These are phyloP conservation scores for Chesias legatella DNA, from an alignment of 2,888 invertebrate genomes.

Conservation along the genomic window DNA sequence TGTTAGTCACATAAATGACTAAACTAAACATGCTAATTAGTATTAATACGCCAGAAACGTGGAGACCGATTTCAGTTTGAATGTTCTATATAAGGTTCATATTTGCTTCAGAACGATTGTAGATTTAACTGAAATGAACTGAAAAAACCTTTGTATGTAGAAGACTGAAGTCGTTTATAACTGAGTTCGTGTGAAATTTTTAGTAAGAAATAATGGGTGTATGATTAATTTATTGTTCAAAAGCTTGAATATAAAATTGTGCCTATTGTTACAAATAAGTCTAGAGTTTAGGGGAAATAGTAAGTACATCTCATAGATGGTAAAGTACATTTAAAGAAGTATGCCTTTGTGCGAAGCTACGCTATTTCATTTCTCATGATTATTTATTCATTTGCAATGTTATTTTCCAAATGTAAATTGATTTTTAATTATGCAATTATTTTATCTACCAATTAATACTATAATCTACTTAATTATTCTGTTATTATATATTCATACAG, in stretches of 20 bases:
- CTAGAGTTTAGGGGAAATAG: slow-evolving; percentile 17
- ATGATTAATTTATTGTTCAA: slow-evolving; percentile 42
- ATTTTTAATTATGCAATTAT: slow-evolving; percentile 17
- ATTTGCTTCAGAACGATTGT: slow-evolving; percentile 1
- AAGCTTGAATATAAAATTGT: slow-evolving; percentile 39
- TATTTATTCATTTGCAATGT: slow-evolving; percentile 28
- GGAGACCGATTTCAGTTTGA: not conserved
- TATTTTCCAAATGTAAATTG: slow-evolving; percentile 16
- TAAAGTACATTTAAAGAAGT: slow-evolving; percentile 21
- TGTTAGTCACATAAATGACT: slow-evolving; percentile 15
- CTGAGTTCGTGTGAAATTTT: slow-evolving; percentile 38
- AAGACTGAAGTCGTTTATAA: slow-evolving; percentile 40
- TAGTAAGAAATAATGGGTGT: slow-evolving; percentile 44
- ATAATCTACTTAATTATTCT: slow-evolving; percentile 27
- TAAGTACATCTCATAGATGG: slow-evolving; percentile 14
- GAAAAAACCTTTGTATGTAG: slow-evolving; percentile 51
- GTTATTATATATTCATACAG: slow-evolving; percentile 47
- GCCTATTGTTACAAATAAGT: slow-evolving; percentile 35
- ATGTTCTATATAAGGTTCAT: slow-evolving; percentile 2
- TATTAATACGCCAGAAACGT: too few species aligned
- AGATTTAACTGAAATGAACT: slow-evolving; percentile 50
- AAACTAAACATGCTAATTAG: slow-evolving; percentile 3
- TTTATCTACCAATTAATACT: slow-evolving; percentile 17
- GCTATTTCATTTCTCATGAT: slow-evolving; percentile 23
- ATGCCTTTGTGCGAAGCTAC: slow-evolving; percentile 10